Evolutionary conservation across 2,888 invertebrate genomes (phyloP).

Genomic region (Frankliniella intonsa): DNA sequence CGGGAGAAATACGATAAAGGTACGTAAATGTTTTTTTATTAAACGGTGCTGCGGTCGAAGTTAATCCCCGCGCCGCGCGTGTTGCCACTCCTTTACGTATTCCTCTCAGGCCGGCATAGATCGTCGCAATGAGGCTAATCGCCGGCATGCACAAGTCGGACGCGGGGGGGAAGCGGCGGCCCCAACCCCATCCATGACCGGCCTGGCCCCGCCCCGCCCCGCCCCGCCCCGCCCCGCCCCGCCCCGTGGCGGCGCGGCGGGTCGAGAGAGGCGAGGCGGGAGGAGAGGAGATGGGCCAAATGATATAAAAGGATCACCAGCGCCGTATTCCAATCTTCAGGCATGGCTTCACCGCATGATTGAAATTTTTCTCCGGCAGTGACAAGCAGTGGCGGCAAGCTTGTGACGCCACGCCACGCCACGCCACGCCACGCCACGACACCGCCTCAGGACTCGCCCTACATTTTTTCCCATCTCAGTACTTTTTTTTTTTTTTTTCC

Average conservation of each 20-base stretch:
- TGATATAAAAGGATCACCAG: slow-evolving; percentile 16
- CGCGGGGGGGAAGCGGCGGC: too few species aligned
- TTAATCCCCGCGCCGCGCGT: too few species aligned
- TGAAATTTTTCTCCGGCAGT: slow-evolving; percentile 19
- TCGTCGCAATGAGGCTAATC: too few species aligned
- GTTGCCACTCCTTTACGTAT: too few species aligned
- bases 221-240: neutral
- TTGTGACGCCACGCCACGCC: neutral
- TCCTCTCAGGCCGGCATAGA: too few species aligned
- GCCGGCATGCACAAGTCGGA: too few species aligned
- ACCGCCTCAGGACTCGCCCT: neutral
- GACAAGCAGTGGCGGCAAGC: neutral
- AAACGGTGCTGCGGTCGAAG: too few species aligned
- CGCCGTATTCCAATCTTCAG: slow-evolving; percentile 20
- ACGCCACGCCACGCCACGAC: neutral
- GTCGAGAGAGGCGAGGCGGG: neutral
- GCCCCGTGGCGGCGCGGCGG: neutral
- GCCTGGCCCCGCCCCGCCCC: neutral
- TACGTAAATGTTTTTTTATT: too few species aligned
- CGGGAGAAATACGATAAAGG: neutral
- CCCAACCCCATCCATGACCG: neutral
- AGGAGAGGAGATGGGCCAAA: slow-evolving; percentile 1
- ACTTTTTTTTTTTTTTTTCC: neutral
- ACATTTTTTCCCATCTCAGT: neutral
- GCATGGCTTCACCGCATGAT: slow-evolving; percentile 14